Base-by-base conservation (phyloP, 2,797 vertebrate genomes). In the Pempheris klunzingeri region DNA sequence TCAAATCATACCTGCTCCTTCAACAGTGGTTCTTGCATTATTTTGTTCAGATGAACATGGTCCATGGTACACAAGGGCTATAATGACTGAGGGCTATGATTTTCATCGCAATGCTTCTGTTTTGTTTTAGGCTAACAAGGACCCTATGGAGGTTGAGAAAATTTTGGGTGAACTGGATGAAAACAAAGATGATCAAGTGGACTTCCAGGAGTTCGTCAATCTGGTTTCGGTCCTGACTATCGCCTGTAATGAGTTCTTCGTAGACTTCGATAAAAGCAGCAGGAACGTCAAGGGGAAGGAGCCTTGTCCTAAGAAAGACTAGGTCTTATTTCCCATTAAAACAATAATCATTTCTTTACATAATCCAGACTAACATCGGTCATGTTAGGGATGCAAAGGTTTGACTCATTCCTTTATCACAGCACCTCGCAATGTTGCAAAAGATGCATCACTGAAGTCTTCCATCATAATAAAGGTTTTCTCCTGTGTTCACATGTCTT, bases 161-260 rank as follows among this genome's bases (percentile, higher is more conserved):
- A 96, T 99, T 22, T 96, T 99, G 96, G 84, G 72, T 0, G 96
- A 97, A 62, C 89, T 99, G 86, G 98, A 99, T 38, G 96, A 96
- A 54, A 96, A 99, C 2, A 82, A 91, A 1, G 98, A 99, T 0
- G 97, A 97, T 0, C 91, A 99, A 55, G 96, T 99, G 80, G 96
- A 99, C 87, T 99, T 99, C 89, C 95, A 97, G 90, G 98, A 99
- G 86, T 99, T 96, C 18, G 95, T 99, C n/a, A 84, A 96, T 36
- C 89, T 99, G 85, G 96, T 99, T 30, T 96, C 95, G 0, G 93
- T 94, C 0, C 92, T 99, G 83, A 97, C 97, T 0, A 94, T 99
- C 76, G 95, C 96, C 71, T 97, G 97, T 87, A 97, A 98, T 81
- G 94, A 94, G 0, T 97, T 98, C 93, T 98, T 99, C 85, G 90